Evolutionary conservation across 1,140 invertebrate genomes (phyloP), one percentile per base, ranked within the genome.

Genomic region (Batillaria attramentaria): DNA sequence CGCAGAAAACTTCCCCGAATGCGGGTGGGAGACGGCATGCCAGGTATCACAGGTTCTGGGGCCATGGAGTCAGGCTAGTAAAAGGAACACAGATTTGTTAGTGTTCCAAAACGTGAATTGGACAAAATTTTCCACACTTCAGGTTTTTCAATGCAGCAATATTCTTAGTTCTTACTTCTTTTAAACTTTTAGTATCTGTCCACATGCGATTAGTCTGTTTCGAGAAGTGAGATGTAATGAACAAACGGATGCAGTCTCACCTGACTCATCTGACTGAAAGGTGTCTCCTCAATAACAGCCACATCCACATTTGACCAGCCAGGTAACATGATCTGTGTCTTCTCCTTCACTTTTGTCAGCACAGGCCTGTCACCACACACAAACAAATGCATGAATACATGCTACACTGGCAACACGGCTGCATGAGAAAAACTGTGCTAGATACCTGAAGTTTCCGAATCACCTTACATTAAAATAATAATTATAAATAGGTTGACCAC

Each of bases 1-100:
- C 89, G 79, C 2, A 90, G 79, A 66, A 90, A 86, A 65, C 88
- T 90, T n/a, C 88, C 88, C 50, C 82, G 81, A 13, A 86, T 80
- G 69, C 85, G 87, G 24, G 80, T 75, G 2, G 89, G 88, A 10
- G 88, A 89, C 20, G 87, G 85, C 79, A 89, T 84, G 3, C 85
- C 86, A 31, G 86, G 84, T n/a, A 90, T 39, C 24, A 82, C 75
- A 1, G 88, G 85, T 46, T 86, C 84, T 33, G 87, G 84, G 1
- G 84, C 83, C 70, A 85, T 85, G 0, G 86, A 87, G 16, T 86
- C 86, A 20, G 65, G 79, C 86, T 86, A 41, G 5, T 80, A 80
- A 70, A 66, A 50, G 72, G 24, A 79, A 65, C 39, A 72, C 18
- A 43, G 0, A 69, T 10, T 13, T 37, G 1, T 37, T 31, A 62